Evolutionary conservation across 2,797 vertebrate species (phyloP).

Genomic region (Philypnodon macrostomus): DNA sequence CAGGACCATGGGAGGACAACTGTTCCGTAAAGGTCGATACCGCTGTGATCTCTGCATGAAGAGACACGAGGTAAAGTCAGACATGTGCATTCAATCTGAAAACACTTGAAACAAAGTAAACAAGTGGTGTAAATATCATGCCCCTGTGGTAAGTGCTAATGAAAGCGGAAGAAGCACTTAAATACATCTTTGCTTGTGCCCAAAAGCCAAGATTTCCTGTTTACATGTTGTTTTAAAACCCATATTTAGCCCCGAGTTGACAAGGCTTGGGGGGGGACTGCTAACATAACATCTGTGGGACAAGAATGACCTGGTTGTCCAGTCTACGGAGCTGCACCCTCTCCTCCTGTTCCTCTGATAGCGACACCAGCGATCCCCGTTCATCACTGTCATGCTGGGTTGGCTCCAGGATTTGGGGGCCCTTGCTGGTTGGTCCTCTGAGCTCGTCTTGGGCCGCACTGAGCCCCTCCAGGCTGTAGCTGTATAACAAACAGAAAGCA

Average conservation of each 20-base stretch:
- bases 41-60: slow-evolving; percentile 77
- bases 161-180: too few relatives aligned
- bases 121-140: too few relatives aligned
- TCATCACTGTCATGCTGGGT: slow-evolving; percentile 74
- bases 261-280: slow-evolving; percentile 7
- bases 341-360: slow-evolving; percentile 85
- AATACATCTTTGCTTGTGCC: slow-evolving; percentile 48
- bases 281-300: slow-evolving; percentile 25
- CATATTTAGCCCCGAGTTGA: slow-evolving; percentile 20
- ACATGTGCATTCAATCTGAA: neutral
- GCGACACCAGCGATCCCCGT: slow-evolving; percentile 84
- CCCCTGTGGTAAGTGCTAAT: too few relatives aligned
- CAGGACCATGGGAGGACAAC: slow-evolving; percentile 79
- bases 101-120: slow-evolving; percentile 8
- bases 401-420: slow-evolving; percentile 67
- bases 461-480: slow-evolving; percentile 95
- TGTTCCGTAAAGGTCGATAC: slow-evolving; percentile 78
- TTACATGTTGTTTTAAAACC: slow-evolving; percentile 32
- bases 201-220: slow-evolving; percentile 36
- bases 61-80: slow-evolving; percentile 28
- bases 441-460: slow-evolving; percentile 73
- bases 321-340: slow-evolving; percentile 73
- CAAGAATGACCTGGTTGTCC: slow-evolving; percentile 74
- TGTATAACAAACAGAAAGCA: slow-evolving; percentile 66
- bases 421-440: slow-evolving; percentile 67